Evolutionary conservation across 2,797 vertebrate genomes (phyloP), one percentile per base, ranked within the genome.

Genomic region (Vireo griseus): DNA sequence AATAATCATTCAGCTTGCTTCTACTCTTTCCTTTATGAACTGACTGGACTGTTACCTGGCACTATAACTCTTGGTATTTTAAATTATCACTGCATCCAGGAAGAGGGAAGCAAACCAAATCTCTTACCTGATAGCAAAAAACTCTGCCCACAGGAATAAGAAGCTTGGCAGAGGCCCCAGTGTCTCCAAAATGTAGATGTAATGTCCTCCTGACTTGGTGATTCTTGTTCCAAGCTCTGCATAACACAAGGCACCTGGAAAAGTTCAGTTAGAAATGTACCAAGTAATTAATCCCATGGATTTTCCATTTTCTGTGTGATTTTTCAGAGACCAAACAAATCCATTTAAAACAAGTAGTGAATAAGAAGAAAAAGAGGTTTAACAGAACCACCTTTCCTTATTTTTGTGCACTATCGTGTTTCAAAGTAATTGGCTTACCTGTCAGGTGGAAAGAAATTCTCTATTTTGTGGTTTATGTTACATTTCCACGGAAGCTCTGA

Each of bases 161-260:
- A 99, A 99, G n/a, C 98, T 98, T 48, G 98, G 98, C 68, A 99
- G 96, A n/a, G 98, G 98, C 16, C 98, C 98, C 54, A 99, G 83
- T 0, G 98, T 98, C 97, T 98, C 98, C 86, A 98, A 95, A 68
- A 98, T 95, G 79, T 98, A 98, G 69, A 97, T 98, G 83, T 98
- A 98, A 95, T 98, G 98, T 55, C 97, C 98, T 69, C 98, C 98
- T 48, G 98, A 98, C 88, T 98, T 98, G 90, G 98, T 98, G 97
- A 99, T 98, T 62, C 98, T 98, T 5, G 98, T 99, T 72, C 98
- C 98, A 88, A 98, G 96, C 88, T 98, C 98, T 63, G 98, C 98
- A 62, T 98, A 98, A 93, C 98, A 97, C 95, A 99, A 97, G 63
- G 98, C 98, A 92, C 98, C 98, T 82, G 97, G 96, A 92, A 94